These are phyloP conservation scores for Copidosoma floridanum DNA, from an alignment of 1,140 invertebrate species.

Conservation along the genomic window DNA sequence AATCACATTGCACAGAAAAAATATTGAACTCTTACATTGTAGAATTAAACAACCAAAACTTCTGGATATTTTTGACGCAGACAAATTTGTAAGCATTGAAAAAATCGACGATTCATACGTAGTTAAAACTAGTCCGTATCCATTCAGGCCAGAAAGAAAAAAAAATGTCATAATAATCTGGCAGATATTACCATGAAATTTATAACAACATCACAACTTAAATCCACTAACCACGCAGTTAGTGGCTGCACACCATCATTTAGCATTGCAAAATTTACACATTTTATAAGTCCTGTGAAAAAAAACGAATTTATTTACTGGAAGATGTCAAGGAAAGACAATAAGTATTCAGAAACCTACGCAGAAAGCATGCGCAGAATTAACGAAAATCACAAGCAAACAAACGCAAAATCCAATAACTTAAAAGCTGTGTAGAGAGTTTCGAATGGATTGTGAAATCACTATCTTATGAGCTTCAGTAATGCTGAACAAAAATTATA, in stretches of 20 bases:
- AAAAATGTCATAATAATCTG: conserved; percentile 3
- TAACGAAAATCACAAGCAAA: no score
- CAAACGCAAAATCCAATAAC: no score
- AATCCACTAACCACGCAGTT: not conserved
- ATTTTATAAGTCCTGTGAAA: conserved; percentile 42
- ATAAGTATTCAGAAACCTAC: conserved; percentile 51
- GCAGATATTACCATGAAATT: not conserved
- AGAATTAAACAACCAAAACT: not conserved
- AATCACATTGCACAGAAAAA: no score
- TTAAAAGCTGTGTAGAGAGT: no score
- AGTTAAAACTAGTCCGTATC: conserved; percentile 46
- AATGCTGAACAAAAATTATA: no score
- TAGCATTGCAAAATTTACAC: conserved; percentile 43
- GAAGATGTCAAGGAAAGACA: conserved; percentile 50
- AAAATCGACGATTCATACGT: conserved; percentile 39
- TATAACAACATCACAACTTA: not conserved
- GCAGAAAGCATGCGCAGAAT: conserved; percentile 36
- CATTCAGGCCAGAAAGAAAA: conserved; percentile 44
- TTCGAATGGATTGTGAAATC: no score
- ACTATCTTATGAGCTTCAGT: no score
- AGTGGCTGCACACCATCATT: conserved; percentile 7
- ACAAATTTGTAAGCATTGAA: conserved; percentile 49
- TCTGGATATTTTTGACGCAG: conserved; percentile 32
- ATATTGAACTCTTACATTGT: not conserved
- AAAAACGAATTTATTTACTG: conserved; percentile 42